phyloP scores from a whole-genome alignment of 2,888 invertebrate genomes.

The Parnassius apollo region DNA sequence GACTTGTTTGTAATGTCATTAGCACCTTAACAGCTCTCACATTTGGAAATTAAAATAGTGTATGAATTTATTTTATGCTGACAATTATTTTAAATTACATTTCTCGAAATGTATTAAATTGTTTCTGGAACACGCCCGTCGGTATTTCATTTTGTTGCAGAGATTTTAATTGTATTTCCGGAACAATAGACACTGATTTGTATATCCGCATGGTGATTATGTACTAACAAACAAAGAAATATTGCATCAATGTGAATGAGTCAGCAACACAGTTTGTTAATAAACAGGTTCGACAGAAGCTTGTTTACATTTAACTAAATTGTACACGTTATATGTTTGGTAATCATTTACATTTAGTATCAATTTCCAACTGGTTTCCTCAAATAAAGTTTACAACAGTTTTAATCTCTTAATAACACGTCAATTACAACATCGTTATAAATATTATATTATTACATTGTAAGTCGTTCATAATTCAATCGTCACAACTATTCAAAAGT shows the following conservation, averaged over 20 bases:
- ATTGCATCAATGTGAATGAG: slow-evolving; percentile 12
- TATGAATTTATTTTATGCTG: no score
- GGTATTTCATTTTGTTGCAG: neutral
- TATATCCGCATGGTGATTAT: neutral
- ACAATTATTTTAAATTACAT: no score
- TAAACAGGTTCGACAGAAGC: slow-evolving; percentile 22
- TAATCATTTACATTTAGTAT: slow-evolving; percentile 44
- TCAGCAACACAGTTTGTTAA: slow-evolving; percentile 21
- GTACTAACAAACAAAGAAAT: neutral
- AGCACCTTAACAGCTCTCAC: no score
- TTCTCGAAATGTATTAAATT: no score
- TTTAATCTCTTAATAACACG: no score
- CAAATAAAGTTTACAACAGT: neutral
- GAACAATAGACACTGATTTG: neutral
- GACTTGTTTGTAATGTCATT: no score
- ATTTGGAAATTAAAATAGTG: no score
- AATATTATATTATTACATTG: no score
- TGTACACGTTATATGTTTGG: slow-evolving; percentile 38
- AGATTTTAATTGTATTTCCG: slow-evolving; percentile 43
- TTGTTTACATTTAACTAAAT: slow-evolving; percentile 41
- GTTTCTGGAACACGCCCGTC: no score
- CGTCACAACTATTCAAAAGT: no score
- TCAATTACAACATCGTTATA: no score
- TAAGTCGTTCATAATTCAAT: no score
- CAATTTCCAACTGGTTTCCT: slow-evolving; percentile 31